Conservation (phyloP, 1,140 invertebrate genomes). For the Chionoecetes opilio region DNA sequence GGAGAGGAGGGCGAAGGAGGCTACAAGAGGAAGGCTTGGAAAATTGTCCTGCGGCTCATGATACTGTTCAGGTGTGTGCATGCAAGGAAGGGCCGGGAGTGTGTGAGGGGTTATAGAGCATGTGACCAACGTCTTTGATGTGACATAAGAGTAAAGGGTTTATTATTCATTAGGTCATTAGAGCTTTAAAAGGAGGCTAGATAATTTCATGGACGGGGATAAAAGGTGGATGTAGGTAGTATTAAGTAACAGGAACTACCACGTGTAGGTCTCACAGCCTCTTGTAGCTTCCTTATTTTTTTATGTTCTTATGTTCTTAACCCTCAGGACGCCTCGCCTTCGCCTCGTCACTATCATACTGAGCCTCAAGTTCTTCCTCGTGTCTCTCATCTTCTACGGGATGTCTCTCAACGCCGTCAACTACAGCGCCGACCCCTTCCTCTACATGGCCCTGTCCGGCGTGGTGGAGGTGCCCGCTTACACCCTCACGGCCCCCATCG, state of each 20-base stretch:
- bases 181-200: no score
- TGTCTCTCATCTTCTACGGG: constrained; percentile 89
- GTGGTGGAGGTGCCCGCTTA: constrained; percentile 71
- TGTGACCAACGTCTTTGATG: not conserved
- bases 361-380: constrained; percentile 90
- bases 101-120: no score
- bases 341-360: constrained; percentile 89
- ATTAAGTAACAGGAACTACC: no score
- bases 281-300: no score
- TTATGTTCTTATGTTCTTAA: not conserved
- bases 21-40: not conserved
- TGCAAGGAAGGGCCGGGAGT: not conserved
- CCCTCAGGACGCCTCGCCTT: constrained; percentile 87
- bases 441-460: constrained; percentile 60
- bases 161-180: not conserved
- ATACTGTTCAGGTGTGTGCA: not conserved
- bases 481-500: constrained; percentile 52
- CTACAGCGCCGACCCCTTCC: constrained; percentile 66
- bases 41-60: not conserved
- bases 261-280: no score
- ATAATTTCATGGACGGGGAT: no score
- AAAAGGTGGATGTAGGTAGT: no score
- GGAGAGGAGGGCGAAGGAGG: not conserved
- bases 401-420: constrained; percentile 87
- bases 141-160: not conserved